Percentiles rank a stretch among this genome's conserved stretches.
These are phyloP conservation scores for Acanthornis magna DNA, from an alignment of 2,797 vertebrate species.

Conservation along the genomic window DNA sequence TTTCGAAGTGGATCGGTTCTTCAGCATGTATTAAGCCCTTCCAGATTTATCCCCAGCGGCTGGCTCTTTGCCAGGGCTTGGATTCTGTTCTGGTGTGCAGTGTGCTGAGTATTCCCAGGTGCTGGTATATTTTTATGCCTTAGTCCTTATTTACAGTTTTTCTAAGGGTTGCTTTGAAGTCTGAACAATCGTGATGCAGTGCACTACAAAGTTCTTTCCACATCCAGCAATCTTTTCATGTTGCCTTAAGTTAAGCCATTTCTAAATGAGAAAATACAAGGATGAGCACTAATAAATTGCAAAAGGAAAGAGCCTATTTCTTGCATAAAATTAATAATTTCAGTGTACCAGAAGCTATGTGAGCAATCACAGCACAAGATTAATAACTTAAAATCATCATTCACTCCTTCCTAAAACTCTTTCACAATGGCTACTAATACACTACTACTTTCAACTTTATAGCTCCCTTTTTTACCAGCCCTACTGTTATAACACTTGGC, in stretches of 20 bases:
- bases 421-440: background rate
- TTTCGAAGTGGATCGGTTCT: slow-evolving; percentile 62
- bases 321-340: slow-evolving; percentile 50
- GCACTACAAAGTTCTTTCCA: slow-evolving; percentile 58
- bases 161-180: slow-evolving; percentile 75
- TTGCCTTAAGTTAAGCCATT: slow-evolving; percentile 34
- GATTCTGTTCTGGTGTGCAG: slow-evolving; percentile 68
- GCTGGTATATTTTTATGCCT: slow-evolving; percentile 72
- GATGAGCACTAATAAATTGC: slow-evolving; percentile 19
- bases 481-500: slow-evolving; percentile 7
- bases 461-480: background rate
- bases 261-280: slow-evolving; percentile 39
- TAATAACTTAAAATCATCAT: slow-evolving; percentile 3
- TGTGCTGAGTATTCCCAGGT: slow-evolving; percentile 79
- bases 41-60: slow-evolving; percentile 66
- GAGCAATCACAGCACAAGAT: background rate
- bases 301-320: slow-evolving; percentile 10
- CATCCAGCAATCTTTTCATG: slow-evolving; percentile 35
- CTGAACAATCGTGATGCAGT: slow-evolving; percentile 67
- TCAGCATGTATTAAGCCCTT: slow-evolving; percentile 64
- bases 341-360: slow-evolving; percentile 7
- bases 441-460: background rate
- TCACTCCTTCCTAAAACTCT: background rate
- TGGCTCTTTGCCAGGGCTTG: slow-evolving; percentile 74
- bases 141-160: slow-evolving; percentile 78